Evolutionary conservation across 1,140 invertebrate species (phyloP), one percentile per base, ranked within the genome.

Genomic region (Trichonephila clavata): DNA sequence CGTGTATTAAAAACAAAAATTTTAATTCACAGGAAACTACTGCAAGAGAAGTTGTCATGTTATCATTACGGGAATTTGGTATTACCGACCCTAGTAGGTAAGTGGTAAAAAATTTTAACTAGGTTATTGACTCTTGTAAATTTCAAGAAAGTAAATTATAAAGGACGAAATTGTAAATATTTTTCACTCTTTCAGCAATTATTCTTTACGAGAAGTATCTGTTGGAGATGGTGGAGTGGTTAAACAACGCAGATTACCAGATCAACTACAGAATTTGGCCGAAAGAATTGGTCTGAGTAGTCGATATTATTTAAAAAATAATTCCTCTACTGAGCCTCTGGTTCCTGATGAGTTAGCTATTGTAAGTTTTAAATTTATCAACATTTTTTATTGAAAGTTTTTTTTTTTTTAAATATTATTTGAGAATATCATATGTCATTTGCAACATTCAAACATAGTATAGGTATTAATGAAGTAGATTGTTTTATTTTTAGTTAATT

Each of bases 31-130:
- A 96, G 97, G 99, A 99, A 96, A 99, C 99, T 4, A 99, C 98
- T 43, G 99, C 99, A 0, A 98, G 99, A 95, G 98, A 99, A 96
- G 99, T 99, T 83, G 99, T 99, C 0, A 99, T 99, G 98, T 96
- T 99, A 92, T 98, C 99, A 1, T 96, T 99, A 60, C 98, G 98
- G 95, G 99, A 99, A 95, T 99, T 99, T 96, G 98, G 98, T 80
- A 99, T 99, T 92, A 98, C 98, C 68, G 98, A 99, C 94, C 98
- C 98, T 3, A 98, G 98, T 94, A 95, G 94, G 94, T 94, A 94
- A 94, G 57, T 90, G 94, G 1, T 87, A 89, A 50, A 10, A 50
- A 50, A 50, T 10, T 50, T 50, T 10, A 50, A 50, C 10, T n/a
- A n/a, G n/a, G 50, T 0, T 50, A 0, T 50, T 10, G 50, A 13